These are phyloP conservation scores for Aradus depressus DNA, from an alignment of 2,888 invertebrate species.

Conservation along the genomic window DNA sequence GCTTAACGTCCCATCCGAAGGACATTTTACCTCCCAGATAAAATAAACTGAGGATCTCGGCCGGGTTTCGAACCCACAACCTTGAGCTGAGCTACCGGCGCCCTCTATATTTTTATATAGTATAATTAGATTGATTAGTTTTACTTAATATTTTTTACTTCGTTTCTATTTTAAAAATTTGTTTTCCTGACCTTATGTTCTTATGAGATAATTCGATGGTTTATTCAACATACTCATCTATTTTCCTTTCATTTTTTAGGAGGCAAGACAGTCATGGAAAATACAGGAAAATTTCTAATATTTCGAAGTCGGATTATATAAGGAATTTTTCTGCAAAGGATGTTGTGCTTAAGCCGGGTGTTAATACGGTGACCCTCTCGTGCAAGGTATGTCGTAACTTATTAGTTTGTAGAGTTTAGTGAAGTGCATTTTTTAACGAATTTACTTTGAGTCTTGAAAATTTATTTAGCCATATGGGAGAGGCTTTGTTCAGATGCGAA, in stretches of 20 bases:
- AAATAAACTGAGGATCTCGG: too few species aligned
- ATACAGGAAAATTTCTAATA: conserved; percentile 52
- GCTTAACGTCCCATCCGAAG: too few species aligned
- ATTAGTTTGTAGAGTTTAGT: too few species aligned
- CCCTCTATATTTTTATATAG: not conserved
- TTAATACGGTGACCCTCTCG: conserved; percentile 37
- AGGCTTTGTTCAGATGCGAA: too few species aligned
- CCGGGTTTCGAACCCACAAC: too few species aligned
- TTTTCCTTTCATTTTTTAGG: conserved; percentile 29
- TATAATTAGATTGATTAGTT: too few species aligned
- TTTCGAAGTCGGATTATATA: conserved; percentile 53
- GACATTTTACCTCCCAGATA: too few species aligned
- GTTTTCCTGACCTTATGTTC: not conserved
- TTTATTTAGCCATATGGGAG: too few species aligned
- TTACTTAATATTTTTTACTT: not conserved
- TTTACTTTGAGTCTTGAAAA: too few species aligned
- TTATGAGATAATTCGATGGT: not conserved
- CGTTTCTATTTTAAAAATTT: not conserved
- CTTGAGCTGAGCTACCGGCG: too few species aligned
- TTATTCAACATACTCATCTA: not conserved
- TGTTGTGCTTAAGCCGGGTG: conserved; percentile 42
- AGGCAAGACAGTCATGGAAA: conserved; percentile 38
- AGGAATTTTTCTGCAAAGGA: conserved; percentile 45
- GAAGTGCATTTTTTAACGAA: too few species aligned
- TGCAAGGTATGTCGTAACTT: conserved; percentile 39